phyloP scores from a whole-genome alignment of 1,140 invertebrate genomes.

The Antheraea pernyi region DNA sequence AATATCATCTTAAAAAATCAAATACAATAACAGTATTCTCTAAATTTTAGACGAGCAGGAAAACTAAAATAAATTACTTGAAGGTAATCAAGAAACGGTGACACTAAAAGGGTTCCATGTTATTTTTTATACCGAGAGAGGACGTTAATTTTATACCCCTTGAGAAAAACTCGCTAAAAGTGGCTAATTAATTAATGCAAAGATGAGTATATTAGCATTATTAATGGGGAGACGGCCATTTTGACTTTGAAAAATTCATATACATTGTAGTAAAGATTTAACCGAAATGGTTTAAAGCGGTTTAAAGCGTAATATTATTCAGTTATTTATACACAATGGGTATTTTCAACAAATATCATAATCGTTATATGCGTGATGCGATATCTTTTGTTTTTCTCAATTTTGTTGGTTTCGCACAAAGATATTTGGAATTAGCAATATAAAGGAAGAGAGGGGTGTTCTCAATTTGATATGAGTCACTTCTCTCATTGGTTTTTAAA shows the following conservation, averaged over 20 bases:
- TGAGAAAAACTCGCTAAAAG: slow-evolving; percentile 12
- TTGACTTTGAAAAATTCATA: slow-evolving; percentile 4
- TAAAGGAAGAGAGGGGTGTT: no score
- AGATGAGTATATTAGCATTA: slow-evolving; percentile 9
- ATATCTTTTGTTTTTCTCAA: no score
- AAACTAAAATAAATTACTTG: slow-evolving; percentile 34
- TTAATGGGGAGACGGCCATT: background rate
- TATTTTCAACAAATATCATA: no score
- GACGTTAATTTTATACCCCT: slow-evolving; percentile 46
- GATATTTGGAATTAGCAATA: no score
- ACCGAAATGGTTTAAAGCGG: no score
- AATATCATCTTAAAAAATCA: background rate
- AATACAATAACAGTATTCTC: background rate
- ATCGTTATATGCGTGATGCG: no score
- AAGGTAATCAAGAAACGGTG: slow-evolving; percentile 31
- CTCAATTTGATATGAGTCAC: no score
- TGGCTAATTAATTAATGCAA: slow-evolving; percentile 10
- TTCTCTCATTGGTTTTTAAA: no score
- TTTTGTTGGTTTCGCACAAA: no score
- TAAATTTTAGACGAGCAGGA: slow-evolving; percentile 26
- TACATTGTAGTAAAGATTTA: no score
- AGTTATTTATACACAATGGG: no score
- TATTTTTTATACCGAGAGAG: slow-evolving; percentile 37
- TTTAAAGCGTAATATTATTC: no score
- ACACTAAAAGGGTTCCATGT: slow-evolving; percentile 46